Evolutionary conservation across 2,888 invertebrate genomes (phyloP).

Genomic region (Polydrusus pterygomalis): DNA sequence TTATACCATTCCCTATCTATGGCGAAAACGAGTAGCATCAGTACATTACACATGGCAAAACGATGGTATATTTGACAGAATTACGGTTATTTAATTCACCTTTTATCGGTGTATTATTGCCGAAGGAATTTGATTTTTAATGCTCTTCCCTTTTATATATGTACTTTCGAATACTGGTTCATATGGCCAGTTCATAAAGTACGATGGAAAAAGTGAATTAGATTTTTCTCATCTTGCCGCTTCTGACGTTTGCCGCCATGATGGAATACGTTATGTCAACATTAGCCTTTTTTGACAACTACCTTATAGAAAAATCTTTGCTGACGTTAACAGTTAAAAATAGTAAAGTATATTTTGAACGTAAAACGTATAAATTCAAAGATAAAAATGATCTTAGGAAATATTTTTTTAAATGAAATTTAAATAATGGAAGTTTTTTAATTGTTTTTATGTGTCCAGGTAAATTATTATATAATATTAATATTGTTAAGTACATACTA

Average conservation of each 20-base stretch:
- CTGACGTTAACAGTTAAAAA: too few relatives aligned
- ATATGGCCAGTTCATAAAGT: slow-evolving; percentile 45
- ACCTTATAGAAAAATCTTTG: slow-evolving; percentile 13
- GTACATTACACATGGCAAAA: slow-evolving; percentile 62
- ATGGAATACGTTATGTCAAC: not conserved
- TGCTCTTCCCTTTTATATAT: slow-evolving; percentile 57
- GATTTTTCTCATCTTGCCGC: slow-evolving; percentile 40
- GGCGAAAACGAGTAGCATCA: slow-evolving; percentile 62
- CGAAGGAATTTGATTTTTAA: slow-evolving; percentile 59
- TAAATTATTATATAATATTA: too few relatives aligned
- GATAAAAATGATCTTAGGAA: too few relatives aligned
- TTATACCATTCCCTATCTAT: slow-evolving; percentile 68
- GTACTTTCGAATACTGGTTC: slow-evolving; percentile 50
- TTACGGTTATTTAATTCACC: slow-evolving; percentile 65
- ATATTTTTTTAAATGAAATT: too few relatives aligned
- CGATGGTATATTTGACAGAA: slow-evolving; percentile 63
- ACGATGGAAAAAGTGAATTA: slow-evolving; percentile 33
- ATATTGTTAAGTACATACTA: too few relatives aligned
- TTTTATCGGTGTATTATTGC: slow-evolving; percentile 60
- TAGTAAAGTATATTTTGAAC: too few relatives aligned
- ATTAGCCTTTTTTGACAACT: slow-evolving; percentile 25
- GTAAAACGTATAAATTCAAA: too few relatives aligned
- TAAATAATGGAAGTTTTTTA: too few relatives aligned
- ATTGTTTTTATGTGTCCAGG: too few relatives aligned
- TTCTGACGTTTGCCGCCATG: too few relatives aligned